Conservation (phyloP, 2,888 invertebrate species). For the Marronus borbonicus region DNA sequence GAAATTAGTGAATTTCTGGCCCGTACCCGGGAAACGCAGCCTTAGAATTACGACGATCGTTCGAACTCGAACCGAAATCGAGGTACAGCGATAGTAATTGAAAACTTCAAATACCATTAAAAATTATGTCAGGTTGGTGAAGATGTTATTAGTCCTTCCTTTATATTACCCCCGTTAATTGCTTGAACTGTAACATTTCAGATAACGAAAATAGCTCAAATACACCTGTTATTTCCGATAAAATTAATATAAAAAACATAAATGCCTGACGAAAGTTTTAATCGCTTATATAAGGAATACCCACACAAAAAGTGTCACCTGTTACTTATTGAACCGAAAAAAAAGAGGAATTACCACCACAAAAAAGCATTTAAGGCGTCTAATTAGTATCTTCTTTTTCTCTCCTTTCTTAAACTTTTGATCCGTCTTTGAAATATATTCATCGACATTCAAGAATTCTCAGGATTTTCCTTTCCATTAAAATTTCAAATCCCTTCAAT, state of each 20-base stretch:
- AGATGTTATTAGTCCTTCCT: background rate
- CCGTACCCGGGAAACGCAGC: too few species aligned
- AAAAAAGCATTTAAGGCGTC: background rate
- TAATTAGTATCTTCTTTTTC: background rate
- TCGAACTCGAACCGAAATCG: too few species aligned
- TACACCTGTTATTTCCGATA: slow-evolving; percentile 20
- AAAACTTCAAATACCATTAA: too few species aligned
- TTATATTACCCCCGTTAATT: background rate
- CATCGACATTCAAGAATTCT: background rate
- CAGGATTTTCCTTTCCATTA: slow-evolving; percentile 22
- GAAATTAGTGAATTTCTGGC: too few species aligned
- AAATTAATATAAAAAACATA: slow-evolving; percentile 12
- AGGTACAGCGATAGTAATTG: too few species aligned
- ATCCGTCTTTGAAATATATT: too few species aligned
- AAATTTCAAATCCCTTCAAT: slow-evolving; percentile 10
- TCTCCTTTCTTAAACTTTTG: background rate
- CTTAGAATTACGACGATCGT: too few species aligned
- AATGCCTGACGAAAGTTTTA: slow-evolving; percentile 15
- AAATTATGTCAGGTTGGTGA: too few species aligned
- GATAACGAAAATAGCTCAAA: background rate
- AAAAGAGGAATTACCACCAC: too few species aligned
- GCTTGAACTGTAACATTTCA: background rate
- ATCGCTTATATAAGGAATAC: background rate
- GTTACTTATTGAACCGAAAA: background rate
- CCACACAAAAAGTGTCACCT: slow-evolving; percentile 1